phyloP scores from a whole-genome alignment of 2,888 invertebrate genomes.

The Dermolepida albohirtum region DNA sequence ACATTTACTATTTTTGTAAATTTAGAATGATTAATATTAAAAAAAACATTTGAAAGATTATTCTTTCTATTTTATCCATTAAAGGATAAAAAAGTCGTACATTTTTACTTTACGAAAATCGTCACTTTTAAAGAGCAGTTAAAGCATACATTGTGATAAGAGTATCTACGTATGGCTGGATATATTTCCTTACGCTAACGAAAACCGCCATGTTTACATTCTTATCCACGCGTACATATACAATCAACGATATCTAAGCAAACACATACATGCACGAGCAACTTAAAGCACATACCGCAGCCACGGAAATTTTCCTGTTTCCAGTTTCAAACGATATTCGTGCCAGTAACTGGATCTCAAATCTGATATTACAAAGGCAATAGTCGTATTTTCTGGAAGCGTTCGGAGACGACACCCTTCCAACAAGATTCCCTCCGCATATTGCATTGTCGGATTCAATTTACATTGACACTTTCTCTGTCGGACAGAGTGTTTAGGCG shows the following conservation, averaged over 20 bases:
- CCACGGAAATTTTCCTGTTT: not conserved
- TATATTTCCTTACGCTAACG: no score
- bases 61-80: no score
- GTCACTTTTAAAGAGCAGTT: no score
- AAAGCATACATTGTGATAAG: no score
- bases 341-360: conserved; percentile 17
- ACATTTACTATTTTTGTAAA: no score
- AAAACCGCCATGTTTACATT: not conserved
- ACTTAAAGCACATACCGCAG: not conserved
- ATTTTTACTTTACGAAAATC: no score
- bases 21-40: no score
- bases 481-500: not conserved
- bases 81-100: no score
- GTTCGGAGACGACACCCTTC: conserved; percentile 11
- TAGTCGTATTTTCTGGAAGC: conserved; percentile 11
- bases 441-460: conserved; percentile 4
- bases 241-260: conserved; percentile 7
- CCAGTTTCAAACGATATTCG: conserved; percentile 4
- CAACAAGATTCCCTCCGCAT: conserved; percentile 1
- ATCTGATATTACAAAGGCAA: conserved; percentile 19
- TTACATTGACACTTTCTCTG: conserved; percentile 12
- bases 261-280: not conserved
- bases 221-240: not conserved
- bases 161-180: no score
- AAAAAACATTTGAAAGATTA: no score